Evolutionary conservation across 2,113 vertebrate genomes (phyloP).

Genomic region (Heptranchias perlo): DNA sequence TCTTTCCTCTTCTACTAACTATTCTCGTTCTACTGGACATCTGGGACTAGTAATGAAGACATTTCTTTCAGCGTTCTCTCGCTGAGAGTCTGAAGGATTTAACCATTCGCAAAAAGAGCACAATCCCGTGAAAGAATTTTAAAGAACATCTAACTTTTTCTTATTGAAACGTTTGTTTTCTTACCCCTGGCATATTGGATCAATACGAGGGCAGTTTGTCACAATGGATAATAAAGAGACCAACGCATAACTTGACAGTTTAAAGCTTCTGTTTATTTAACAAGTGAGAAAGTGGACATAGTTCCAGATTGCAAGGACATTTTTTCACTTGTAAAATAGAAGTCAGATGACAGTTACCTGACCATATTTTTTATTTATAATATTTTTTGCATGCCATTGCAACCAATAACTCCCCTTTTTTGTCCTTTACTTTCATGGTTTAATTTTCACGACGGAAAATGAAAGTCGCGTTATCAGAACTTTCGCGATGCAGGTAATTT

Average conservation of each 20-base stretch:
- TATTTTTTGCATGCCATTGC: neutral
- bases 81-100: neutral
- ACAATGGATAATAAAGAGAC: neutral
- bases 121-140: neutral
- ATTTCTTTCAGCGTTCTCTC: neutral
- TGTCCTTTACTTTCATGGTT: neutral
- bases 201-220: neutral
- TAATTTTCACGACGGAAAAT: neutral
- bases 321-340: neutral
- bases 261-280: neutral
- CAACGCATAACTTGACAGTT: neutral
- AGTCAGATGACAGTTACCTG: neutral
- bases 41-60: neutral
- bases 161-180: neutral
- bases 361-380: neutral
- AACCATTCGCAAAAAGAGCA: neutral
- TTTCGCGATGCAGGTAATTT: neutral
- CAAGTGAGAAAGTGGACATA: neutral
- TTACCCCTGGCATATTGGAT: neutral
- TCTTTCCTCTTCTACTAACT: neutral
- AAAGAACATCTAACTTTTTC: neutral
- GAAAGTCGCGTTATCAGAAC: neutral
- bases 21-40: neutral
- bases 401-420: neutral
- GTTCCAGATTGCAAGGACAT: too few species aligned